phyloP scores from a whole-genome alignment of 2,113 vertebrate genomes.

The Suricata suricatta region DNA sequence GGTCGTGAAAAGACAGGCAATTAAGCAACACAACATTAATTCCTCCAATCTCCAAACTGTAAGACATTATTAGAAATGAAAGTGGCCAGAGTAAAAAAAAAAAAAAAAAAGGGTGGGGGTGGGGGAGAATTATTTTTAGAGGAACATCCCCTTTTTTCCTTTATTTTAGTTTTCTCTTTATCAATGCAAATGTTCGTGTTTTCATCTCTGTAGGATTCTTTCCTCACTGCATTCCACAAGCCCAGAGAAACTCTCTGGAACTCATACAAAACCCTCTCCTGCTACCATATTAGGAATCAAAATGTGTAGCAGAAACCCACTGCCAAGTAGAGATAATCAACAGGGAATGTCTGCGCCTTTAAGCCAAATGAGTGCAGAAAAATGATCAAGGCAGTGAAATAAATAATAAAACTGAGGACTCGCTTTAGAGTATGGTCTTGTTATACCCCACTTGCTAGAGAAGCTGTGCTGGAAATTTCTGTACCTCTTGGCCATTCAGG shows the following conservation, averaged over 20 bases:
- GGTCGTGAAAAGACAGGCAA: slow-evolving; percentile 19
- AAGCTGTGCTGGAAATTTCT: slow-evolving; percentile 66
- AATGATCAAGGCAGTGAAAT: slow-evolving; percentile 82
- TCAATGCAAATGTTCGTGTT: slow-evolving; percentile 76
- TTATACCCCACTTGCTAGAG: slow-evolving; percentile 57
- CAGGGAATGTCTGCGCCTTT: slow-evolving; percentile 83
- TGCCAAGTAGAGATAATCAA: slow-evolving; percentile 82
- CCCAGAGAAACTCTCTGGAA: slow-evolving; percentile 83
- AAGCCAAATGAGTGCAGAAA: slow-evolving; percentile 83
- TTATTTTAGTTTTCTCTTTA: slow-evolving; percentile 62
- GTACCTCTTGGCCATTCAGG: slow-evolving; percentile 49
- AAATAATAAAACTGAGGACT: slow-evolving; percentile 78
- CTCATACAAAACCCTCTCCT: slow-evolving; percentile 79
- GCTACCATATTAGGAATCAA: slow-evolving; percentile 89
- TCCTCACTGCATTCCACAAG: slow-evolving; percentile 83
- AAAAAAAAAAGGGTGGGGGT: background rate
- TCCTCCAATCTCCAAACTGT: background rate
- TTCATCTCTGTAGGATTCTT: slow-evolving; percentile 81
- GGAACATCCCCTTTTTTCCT: slow-evolving; percentile 48
- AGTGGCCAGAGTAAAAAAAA: slow-evolving; percentile 49
- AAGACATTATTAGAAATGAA: background rate
- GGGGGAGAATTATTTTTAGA: background rate
- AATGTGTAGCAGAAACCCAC: slow-evolving; percentile 76
- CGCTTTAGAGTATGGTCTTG: slow-evolving; percentile 64
- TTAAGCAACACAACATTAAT: slow-evolving; percentile 41